Conservation (phyloP, 2,113 vertebrate genomes). For the Neopipo cinnamomea region DNA sequence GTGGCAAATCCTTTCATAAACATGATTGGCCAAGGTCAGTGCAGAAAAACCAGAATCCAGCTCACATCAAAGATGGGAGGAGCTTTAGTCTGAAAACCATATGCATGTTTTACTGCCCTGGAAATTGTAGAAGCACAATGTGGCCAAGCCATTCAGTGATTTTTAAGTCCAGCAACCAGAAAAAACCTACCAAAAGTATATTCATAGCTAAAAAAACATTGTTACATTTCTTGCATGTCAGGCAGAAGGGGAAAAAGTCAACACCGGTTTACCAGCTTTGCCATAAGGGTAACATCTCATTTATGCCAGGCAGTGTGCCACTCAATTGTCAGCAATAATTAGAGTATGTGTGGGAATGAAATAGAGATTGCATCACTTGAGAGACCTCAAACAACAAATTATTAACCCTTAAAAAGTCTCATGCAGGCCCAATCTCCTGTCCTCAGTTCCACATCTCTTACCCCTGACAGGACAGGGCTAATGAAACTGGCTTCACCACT, state of each 20-base stretch:
- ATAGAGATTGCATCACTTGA: not conserved
- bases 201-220: not conserved
- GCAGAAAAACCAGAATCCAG: not conserved
- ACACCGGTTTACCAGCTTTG: not conserved
- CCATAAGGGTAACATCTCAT: not conserved
- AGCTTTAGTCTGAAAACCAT: not conserved
- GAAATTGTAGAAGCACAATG: rapidly evolving
- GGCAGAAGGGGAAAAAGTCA: not conserved
- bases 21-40: not conserved
- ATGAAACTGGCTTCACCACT: not conserved
- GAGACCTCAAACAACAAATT: not conserved
- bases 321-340: not conserved
- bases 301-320: not conserved
- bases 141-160: not conserved
- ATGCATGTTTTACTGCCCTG: rapidly evolving
- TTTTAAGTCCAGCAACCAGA: not conserved
- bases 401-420: not conserved
- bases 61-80: not conserved
- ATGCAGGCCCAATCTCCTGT: not conserved
- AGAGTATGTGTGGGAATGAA: not conserved
- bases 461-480: not conserved
- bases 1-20: not conserved
- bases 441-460: not conserved
- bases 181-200: not conserved
- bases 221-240: not conserved